Evolutionary conservation across 1,140 invertebrate genomes (phyloP), one percentile per base, ranked within the genome.

Genomic region (Brachionus manjavacas): DNA sequence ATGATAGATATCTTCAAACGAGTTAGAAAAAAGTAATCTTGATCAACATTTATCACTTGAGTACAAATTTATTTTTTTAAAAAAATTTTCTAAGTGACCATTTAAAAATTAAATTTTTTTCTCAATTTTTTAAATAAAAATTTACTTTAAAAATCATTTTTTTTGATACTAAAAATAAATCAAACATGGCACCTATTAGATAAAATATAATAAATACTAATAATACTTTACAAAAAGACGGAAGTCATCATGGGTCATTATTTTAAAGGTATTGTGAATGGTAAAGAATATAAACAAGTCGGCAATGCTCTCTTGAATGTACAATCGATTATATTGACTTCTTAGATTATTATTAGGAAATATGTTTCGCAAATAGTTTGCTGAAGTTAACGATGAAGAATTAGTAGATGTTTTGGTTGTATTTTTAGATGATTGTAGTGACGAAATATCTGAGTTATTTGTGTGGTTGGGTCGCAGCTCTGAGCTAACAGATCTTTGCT

Each of bases 281-380:
- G 79, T 81, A 46, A 81, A 81, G 64, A 31, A 81, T 11, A 64
- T 64, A 64, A 81, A 81, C 28, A 81, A 68, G 60, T 81, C 79
- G n/a, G 79, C 55, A 39, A 68, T 68, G 14, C 23, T 11, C 16
- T 81, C 79, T 41, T 64, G 52, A 16, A 60, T 23, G 35, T 28
- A 81, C 12, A 81, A 68, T 8, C 35, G 49, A 64, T 43, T 20
- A 81, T 81, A 81, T 39, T 80, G 55, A 43, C 31, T 60, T 64
- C 41, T 16, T 3, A 49, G 20, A 23, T 76, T 49, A 9, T 76
- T 76, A 76, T 76, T 76, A 9, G 72, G 72, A 49, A 25, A 76
- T n/a, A 76, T 76, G 25, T 76, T 76, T 49, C 72, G 23, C 7
- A 76, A n/a, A 76, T 46, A 76, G 23, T 1, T 20, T 43, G 68